These are phyloP conservation scores for Sigmodon hispidus DNA, from an alignment of 2,113 vertebrate genomes.

Conservation along the genomic window DNA sequence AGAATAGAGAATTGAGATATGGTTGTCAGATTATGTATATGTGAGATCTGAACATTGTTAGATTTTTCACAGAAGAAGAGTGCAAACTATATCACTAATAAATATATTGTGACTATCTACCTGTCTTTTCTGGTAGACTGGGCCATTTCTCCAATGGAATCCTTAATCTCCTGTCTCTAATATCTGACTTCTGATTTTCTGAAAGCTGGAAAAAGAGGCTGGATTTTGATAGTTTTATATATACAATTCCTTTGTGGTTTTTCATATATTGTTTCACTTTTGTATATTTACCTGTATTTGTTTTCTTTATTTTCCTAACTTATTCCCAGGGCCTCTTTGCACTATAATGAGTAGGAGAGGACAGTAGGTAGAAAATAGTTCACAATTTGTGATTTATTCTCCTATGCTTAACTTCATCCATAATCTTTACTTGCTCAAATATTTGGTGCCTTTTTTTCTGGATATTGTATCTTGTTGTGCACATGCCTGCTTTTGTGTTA, in stretches of 20 bases:
- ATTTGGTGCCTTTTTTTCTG: neutral
- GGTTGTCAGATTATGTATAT: neutral
- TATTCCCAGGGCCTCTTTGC: neutral
- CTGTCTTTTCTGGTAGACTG: neutral
- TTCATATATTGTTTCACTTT: neutral
- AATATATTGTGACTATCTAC: neutral
- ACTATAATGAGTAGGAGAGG: neutral
- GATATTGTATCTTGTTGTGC: neutral
- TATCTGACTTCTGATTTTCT: neutral
- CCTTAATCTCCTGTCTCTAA: neutral
- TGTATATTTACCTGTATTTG: neutral
- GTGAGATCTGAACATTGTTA: neutral
- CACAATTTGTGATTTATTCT: neutral
- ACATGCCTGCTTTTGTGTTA: neutral
- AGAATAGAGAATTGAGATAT: neutral
- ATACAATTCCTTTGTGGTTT: neutral
- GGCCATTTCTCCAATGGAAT: neutral
- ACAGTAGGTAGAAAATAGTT: neutral
- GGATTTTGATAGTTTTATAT: neutral
- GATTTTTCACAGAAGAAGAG: neutral
- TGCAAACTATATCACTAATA: neutral
- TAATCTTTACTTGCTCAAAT: neutral
- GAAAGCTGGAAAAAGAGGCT: neutral
- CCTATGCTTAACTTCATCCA: neutral
- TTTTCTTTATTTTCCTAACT: neutral